Evolutionary conservation across 2,113 vertebrate species (phyloP).

Genomic region (Prolemur simus): DNA sequence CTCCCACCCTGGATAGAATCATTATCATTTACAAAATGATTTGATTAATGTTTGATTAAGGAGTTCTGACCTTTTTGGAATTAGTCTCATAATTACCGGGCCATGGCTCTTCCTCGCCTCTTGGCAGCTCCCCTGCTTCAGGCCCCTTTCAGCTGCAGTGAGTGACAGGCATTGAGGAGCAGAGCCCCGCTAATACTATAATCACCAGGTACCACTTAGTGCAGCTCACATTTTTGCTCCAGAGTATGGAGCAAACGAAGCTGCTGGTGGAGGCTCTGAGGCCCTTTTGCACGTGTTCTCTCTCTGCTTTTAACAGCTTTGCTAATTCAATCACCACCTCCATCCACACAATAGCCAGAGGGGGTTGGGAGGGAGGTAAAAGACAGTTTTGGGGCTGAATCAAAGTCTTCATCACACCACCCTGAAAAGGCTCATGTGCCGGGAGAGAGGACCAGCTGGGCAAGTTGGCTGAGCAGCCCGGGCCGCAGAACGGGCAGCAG

Average conservation of each 20-base stretch:
- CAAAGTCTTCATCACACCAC: slow-evolving; percentile 56
- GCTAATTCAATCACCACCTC: slow-evolving; percentile 74
- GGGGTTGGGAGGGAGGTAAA: background rate
- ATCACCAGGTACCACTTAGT: slow-evolving; percentile 67
- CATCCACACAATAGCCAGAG: slow-evolving; percentile 51
- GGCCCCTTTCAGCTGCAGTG: slow-evolving; percentile 39
- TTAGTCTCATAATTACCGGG: slow-evolving; percentile 75
- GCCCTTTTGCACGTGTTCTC: slow-evolving; percentile 17
- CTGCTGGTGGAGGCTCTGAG: background rate
- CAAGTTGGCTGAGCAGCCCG: slow-evolving; percentile 3
- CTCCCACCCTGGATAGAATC: slow-evolving; percentile 28
- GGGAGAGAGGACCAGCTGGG: slow-evolving; percentile 50
- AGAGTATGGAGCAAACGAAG: background rate
- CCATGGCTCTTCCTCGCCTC: slow-evolving; percentile 61
- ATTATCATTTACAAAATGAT: slow-evolving; percentile 69
- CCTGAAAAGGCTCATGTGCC: slow-evolving; percentile 13
- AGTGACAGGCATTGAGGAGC: slow-evolving; percentile 55
- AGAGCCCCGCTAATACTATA: background rate
- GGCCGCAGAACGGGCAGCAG: slow-evolving; percentile 73
- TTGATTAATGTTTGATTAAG: slow-evolving; percentile 82
- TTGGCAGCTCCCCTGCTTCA: slow-evolving; percentile 60
- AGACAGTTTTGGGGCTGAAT: background rate
- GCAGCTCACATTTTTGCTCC: background rate
- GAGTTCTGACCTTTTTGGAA: slow-evolving; percentile 77
- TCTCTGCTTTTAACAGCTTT: slow-evolving; percentile 70